Evolutionary conservation across 2,797 vertebrate species (phyloP).

Genomic region (Leptatherina wallacei): DNA sequence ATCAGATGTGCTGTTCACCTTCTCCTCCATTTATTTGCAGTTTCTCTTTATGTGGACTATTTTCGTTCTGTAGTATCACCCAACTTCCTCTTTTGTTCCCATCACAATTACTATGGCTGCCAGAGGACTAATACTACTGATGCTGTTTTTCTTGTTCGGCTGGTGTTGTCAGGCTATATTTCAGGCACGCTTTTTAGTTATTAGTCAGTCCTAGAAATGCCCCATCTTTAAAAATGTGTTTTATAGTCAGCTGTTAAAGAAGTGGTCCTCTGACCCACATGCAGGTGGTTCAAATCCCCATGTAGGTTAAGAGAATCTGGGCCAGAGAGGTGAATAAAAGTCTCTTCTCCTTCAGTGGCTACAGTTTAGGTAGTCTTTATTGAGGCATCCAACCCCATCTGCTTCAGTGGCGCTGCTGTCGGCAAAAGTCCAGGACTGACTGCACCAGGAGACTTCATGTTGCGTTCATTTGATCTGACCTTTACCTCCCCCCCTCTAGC

Average conservation of each 20-base stretch:
- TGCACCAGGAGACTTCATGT: slow-evolving; percentile 8
- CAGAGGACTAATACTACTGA: neutral
- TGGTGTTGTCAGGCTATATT: neutral
- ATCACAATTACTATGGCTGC: neutral
- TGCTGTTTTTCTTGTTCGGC: neutral
- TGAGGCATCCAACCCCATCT: slow-evolving; percentile 24
- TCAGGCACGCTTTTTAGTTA: neutral
- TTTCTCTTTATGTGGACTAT: neutral
- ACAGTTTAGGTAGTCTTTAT: slow-evolving; percentile 32
- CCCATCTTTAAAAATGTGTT: slow-evolving; percentile 1
- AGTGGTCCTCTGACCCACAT: slow-evolving; percentile 47
- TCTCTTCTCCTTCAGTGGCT: slow-evolving; percentile 26
- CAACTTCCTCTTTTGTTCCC: neutral
- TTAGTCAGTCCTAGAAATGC: neutral
- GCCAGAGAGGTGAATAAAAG: slow-evolving; percentile 54
- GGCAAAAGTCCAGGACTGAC: slow-evolving; percentile 15
- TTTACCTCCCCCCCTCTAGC: slow-evolving; percentile 20
- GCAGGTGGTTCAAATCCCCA: slow-evolving; percentile 43
- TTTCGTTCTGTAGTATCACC: no score
- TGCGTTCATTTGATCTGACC: slow-evolving; percentile 31
- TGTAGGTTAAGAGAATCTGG: slow-evolving; percentile 49
- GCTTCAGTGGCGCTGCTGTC: slow-evolving; percentile 22
- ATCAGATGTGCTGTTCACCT: no score
- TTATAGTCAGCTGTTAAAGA: slow-evolving; percentile 34
- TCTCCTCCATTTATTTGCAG: no score